Evolutionary conservation across 2,113 vertebrate genomes (phyloP).

Genomic region (Trogon surrucura): DNA sequence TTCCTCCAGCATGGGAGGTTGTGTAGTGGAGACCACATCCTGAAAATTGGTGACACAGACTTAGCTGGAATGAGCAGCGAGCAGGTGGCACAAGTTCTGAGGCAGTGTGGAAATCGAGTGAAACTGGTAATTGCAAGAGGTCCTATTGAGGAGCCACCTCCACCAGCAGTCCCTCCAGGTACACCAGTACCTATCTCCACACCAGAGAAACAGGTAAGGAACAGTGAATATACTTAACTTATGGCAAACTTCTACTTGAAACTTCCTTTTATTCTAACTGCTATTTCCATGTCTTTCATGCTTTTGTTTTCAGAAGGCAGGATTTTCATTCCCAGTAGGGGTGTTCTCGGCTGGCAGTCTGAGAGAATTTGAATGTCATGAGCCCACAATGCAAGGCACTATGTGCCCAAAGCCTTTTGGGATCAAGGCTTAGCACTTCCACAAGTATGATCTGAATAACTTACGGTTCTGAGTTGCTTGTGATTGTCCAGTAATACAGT

Average conservation of each 20-base stretch:
- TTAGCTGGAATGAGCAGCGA: slow-evolving; percentile 92
- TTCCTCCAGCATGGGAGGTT: slow-evolving; percentile 85
- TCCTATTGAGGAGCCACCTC: slow-evolving; percentile 77
- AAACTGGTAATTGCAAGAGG: slow-evolving; percentile 90
- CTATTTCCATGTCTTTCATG: not conserved
- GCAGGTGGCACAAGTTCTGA: slow-evolving; percentile 93
- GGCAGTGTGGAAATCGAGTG: slow-evolving; percentile 91
- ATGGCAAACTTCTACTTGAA: not conserved
- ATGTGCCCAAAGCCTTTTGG: not conserved
- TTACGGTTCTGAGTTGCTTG: not conserved
- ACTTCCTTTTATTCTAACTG: not conserved
- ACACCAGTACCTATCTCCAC: slow-evolving; percentile 67
- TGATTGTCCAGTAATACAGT: not conserved
- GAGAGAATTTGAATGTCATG: not conserved
- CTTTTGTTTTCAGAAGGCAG: not conserved
- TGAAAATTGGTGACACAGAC: slow-evolving; percentile 92
- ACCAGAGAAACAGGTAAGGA: slow-evolving; percentile 80
- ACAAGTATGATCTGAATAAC: not conserved
- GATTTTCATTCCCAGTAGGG: not conserved
- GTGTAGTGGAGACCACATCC: slow-evolving; percentile 92
- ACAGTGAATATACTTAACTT: not conserved
- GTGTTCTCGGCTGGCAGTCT: not conserved
- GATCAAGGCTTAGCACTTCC: not conserved
- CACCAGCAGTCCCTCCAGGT: slow-evolving; percentile 70
- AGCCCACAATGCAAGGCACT: not conserved